Base-by-base conservation (phyloP, 2,113 vertebrate species). In the Austrofundulus limnaeus region DNA sequence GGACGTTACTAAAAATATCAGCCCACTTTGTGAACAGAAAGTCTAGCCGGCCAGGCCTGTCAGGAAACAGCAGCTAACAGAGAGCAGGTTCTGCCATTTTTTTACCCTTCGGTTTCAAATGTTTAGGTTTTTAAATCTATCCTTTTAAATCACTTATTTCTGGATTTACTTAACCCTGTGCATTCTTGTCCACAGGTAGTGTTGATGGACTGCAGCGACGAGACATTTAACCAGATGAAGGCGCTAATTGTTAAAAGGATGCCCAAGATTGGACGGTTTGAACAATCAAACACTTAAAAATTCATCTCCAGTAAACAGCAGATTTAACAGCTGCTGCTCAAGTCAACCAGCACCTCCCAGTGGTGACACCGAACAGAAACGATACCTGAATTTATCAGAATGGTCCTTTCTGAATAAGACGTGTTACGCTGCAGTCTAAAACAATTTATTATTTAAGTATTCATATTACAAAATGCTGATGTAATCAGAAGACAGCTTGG, bases 1-100 rank as follows among this genome's bases (percentile, higher is more conserved):
- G 89, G 85, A 70, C 76, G 19, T 37, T 70, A 28, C 89, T 92
- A 91, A 76, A 91, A 90, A 92, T 92, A 91, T 83, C 83, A 85
- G 79, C 90, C 86, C 85, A 90, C 72, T 88, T 90, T 85, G 42
- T 66, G 54, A 79, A 77, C 17, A 12, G 42, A 61, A 82, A 63
- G 70, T 72, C 74, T 50, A 55, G 79, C 73, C 53, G 72, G 66
- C 53, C 66, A 60, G 58, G 42, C 53, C 13, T 42, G 62, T n/a
- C 48, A 23, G 42, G 50, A 42, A 53, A 66, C 28, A 70, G 50
- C 47, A 65, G 39, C 28, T 0, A 0, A 58, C 41, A 17, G 34
- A 49, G 25, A 1, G 21, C 19, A 2, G 0, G 50, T 16, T 43
- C 5, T 43, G 24, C 42, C 20, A 37, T 61, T 7, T 43, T 25